These are phyloP conservation scores for Bombyx mandarina DNA, from an alignment of 1,140 invertebrate species.

Conservation along the genomic window DNA sequence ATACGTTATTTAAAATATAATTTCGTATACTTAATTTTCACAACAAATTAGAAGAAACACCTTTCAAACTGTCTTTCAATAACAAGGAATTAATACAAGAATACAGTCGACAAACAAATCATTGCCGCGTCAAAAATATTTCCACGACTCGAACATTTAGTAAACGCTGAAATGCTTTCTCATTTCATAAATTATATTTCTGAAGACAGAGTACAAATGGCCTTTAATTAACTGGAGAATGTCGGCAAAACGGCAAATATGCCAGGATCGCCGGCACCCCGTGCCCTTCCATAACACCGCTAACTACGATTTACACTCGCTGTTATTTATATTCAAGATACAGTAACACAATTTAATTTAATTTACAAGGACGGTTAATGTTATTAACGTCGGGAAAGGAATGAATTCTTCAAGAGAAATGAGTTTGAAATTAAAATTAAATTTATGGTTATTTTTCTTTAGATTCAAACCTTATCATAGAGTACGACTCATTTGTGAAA, in stretches of 20 bases:
- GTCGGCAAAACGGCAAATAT: constrained; percentile 55
- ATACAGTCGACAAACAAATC: constrained; percentile 4
- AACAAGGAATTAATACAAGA: background rate
- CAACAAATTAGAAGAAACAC: background rate
- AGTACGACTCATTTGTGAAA: too few relatives aligned
- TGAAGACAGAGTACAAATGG: constrained; percentile 59
- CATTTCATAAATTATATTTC: constrained; percentile 61
- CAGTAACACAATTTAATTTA: constrained; percentile 28
- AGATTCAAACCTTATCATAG: too few relatives aligned
- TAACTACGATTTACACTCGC: constrained; percentile 54
- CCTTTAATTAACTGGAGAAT: constrained; percentile 66
- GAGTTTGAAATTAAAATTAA: too few relatives aligned
- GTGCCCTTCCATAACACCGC: constrained; percentile 19
- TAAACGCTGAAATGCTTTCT: constrained; percentile 38
- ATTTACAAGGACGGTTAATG: constrained; percentile 17
- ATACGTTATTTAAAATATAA: constrained; percentile 16
- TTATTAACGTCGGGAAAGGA: constrained; percentile 3
- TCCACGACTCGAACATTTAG: constrained; percentile 30
- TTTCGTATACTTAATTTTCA: background rate
- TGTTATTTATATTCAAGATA: constrained; percentile 46
- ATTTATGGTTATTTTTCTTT: too few relatives aligned
- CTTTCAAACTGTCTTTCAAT: background rate
- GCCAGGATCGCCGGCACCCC: constrained; percentile 33
- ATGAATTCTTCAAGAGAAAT: too few relatives aligned
- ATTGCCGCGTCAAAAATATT: constrained; percentile 14